Percentiles rank a stretch among this genome's conserved stretches.
Conservation (phyloP, 2,797 vertebrate genomes). For the Anguilla anguilla region DNA sequence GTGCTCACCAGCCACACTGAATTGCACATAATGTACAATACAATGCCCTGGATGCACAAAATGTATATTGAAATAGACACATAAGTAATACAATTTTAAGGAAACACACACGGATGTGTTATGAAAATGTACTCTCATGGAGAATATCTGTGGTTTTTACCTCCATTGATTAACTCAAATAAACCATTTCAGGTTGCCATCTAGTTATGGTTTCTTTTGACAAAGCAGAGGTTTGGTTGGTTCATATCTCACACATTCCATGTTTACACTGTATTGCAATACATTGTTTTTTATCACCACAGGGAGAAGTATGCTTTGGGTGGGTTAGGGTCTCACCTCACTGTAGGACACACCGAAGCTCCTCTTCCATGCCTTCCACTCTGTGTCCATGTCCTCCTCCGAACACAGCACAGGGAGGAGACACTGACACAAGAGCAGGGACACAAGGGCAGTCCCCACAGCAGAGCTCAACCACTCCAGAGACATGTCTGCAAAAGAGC, state of each 20-base stretch:
- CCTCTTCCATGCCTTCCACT: slow-evolving; percentile 73
- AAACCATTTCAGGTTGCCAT: not conserved
- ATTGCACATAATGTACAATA: not conserved
- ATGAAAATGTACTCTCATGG: not conserved
- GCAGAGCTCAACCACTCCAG: slow-evolving; percentile 34
- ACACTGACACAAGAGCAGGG: slow-evolving; percentile 54
- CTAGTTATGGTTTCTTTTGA: not conserved
- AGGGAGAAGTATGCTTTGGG: not conserved
- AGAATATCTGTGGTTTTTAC: not conserved
- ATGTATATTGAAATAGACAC: not conserved
- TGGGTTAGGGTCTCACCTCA: slow-evolving; percentile 45
- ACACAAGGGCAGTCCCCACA: slow-evolving; percentile 53
- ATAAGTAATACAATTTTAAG: not conserved
- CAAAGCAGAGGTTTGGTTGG: not conserved
- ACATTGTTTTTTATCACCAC: not conserved
- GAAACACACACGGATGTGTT: not conserved
- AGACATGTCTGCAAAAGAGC: not conserved
- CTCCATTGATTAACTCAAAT: not conserved
- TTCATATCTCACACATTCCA: not conserved
- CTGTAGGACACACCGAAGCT: slow-evolving; percentile 63
- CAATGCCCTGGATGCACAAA: not conserved
- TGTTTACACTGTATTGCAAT: not conserved
- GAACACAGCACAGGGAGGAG: slow-evolving; percentile 60
- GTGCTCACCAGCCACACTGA: not conserved
- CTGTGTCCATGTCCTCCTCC: slow-evolving; percentile 62